These are phyloP conservation scores for Chrysogorgia sp. DNA, from an alignment of 92 coral and sea anemone genomes.

Conservation along the genomic window DNA sequence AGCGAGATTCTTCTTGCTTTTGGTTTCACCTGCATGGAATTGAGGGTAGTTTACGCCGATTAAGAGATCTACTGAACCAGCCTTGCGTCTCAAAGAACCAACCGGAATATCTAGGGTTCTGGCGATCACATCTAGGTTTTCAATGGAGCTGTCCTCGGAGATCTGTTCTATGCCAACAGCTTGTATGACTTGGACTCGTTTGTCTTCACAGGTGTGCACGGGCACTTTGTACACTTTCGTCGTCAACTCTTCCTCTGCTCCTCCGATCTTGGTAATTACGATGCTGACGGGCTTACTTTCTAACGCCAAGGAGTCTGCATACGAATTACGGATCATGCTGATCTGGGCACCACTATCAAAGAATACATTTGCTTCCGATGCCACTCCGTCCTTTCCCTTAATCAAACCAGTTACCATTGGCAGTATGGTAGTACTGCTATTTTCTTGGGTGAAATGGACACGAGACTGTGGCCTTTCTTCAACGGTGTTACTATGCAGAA, in stretches of 20 bases:
- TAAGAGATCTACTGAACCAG: constrained; percentile 61
- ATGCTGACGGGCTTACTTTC: neutral
- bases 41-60: constrained; percentile 57
- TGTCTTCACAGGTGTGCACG: neutral
- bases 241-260: neutral
- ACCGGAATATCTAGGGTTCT: constrained; percentile 30
- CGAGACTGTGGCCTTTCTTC: too few relatives aligned
- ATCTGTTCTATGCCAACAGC: constrained; percentile 65
- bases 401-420: neutral
- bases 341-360: neutral
- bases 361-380: neutral
- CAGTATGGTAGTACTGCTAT: too few relatives aligned
- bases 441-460: too few relatives aligned
- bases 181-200: constrained; percentile 34
- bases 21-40: constrained; percentile 63
- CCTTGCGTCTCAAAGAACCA: constrained; percentile 30
- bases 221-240: neutral
- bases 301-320: neutral
- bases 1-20: constrained; percentile 44
- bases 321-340: neutral
- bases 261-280: neutral
- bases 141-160: constrained; percentile 30
- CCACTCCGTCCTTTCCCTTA: neutral
- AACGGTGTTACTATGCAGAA: too few relatives aligned
- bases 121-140: constrained; percentile 26